Evolutionary conservation across 2,888 invertebrate species (phyloP), one percentile per base, ranked within the genome.

Genomic region (Vesta saturnalis): DNA sequence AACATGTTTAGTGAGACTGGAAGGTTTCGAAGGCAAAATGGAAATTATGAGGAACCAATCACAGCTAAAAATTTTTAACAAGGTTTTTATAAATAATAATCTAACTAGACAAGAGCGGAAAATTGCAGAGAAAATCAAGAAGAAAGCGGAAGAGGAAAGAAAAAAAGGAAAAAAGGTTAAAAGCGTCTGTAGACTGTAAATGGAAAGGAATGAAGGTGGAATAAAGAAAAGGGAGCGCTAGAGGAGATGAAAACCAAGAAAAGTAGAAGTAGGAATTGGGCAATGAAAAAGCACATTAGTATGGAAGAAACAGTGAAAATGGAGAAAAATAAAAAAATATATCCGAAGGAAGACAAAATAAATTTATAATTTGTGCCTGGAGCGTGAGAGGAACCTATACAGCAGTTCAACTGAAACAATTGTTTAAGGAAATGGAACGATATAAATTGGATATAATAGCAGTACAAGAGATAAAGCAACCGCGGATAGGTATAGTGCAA

Each of bases 391-490:
- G 23, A 23, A 23, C 23, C 8, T 23, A 5, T 23, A 8, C 8
- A 8, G 23, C 23, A 8, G 23, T 3, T 3, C 4, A 3, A 5
- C 8, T 23, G 60, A 60, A 60, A 46, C n/a, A 23, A 23, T 23
- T 23, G 8, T 5, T 23, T 5, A 23, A 23, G 23, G 23, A 5
- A 5, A 5, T 23, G n/a, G 43, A 43, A n/a, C n/a, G 43, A 2
- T 14, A 43, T n/a, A 43, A 43, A 43, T n/a, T 43, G n/a, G 43
- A 43, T 43, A 43, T 43, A 43, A 14, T 43, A 43, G 43, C 43
- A 5, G 43, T 43, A 5, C 60, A 60, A 16, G 60, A 60, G 47
- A 60, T 54, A 22, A 60, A 46, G n/a, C 60, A 60, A 47, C n/a
- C 46, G 23, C 52, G 58, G 12, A 8, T 12, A 8, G 8, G 4